phyloP scores from a whole-genome alignment of 2,797 vertebrate genomes.

The Vultur gryphus region DNA sequence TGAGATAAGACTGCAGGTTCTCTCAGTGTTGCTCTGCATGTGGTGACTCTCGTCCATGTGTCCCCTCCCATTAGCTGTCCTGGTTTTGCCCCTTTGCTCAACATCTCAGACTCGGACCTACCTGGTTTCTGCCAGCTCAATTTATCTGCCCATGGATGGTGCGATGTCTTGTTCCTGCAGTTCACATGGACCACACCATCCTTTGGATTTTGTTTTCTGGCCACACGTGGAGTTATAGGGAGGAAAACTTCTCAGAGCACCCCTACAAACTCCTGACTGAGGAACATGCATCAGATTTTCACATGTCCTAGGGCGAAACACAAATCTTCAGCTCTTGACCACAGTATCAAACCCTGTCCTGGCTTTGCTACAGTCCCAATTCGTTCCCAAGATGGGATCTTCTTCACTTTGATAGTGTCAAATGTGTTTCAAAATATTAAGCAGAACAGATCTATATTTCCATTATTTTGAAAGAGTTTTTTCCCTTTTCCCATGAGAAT shows the following conservation, averaged over 20 bases:
- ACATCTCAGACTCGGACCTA: too few species aligned
- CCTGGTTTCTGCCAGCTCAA: too few species aligned
- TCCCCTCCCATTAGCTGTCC: not conserved
- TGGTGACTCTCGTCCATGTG: not conserved
- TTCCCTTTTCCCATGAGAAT: not conserved
- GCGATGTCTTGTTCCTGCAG: not conserved
- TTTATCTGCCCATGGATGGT: not conserved
- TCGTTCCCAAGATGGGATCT: not conserved
- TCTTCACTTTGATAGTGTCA: not conserved
- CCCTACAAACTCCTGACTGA: too few species aligned
- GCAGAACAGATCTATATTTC: not conserved
- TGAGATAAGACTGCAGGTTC: not conserved
- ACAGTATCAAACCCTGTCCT: not conserved
- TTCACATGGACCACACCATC: not conserved
- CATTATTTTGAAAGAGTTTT: not conserved
- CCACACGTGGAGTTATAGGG: not conserved
- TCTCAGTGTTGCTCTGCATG: not conserved
- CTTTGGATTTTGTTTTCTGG: not conserved
- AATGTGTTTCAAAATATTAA: not conserved
- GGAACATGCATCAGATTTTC: not conserved
- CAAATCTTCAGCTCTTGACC: not conserved
- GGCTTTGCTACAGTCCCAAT: not conserved
- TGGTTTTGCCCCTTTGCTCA: not conserved
- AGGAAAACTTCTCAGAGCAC: not conserved
- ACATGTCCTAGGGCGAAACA: not conserved